A percentile compares a stretch with the other conserved stretches of the same genome.
Conservation (phyloP, 1,140 invertebrate genomes). For the Rhyzopertha dominica region DNA sequence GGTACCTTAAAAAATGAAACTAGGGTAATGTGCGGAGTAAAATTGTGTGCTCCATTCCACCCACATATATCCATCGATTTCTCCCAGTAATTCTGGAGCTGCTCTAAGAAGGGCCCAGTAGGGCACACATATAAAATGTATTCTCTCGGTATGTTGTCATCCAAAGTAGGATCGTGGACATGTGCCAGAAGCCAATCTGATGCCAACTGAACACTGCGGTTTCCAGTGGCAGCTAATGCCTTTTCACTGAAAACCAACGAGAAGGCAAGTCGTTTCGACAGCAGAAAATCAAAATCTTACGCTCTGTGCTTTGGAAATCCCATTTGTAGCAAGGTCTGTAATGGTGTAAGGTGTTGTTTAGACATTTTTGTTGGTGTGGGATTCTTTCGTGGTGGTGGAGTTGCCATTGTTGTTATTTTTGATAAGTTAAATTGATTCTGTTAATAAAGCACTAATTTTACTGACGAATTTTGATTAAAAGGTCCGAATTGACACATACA, state of each 20-base stretch:
- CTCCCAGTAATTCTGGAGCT: constrained; percentile 72
- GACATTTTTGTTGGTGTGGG: constrained; percentile 61
- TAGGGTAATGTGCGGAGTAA: constrained; percentile 82
- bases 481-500: too few species aligned
- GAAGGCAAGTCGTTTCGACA: too few species aligned
- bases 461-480: too few species aligned
- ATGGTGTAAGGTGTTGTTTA: constrained; percentile 66
- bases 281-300: constrained; percentile 59
- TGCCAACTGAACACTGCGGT: constrained; percentile 77
- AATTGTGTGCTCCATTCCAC: constrained; percentile 87
- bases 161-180: constrained; percentile 74
- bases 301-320: constrained; percentile 81
- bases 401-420: constrained; percentile 52
- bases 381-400: constrained; percentile 63
- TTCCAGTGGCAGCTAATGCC: constrained; percentile 82
- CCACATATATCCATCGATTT: constrained; percentile 68
- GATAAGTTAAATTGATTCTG: neutral
- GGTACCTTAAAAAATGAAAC: constrained; percentile 82
- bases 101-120: constrained; percentile 63
- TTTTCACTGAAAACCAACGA: constrained; percentile 67
- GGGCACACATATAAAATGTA: constrained; percentile 85
- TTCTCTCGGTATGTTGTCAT: constrained; percentile 68
- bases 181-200: constrained; percentile 87
- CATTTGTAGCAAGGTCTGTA: constrained; percentile 79
- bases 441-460: constrained; percentile 7